Evolutionary conservation across 2,797 vertebrate species (phyloP).

Genomic region (Psittacula echo): DNA sequence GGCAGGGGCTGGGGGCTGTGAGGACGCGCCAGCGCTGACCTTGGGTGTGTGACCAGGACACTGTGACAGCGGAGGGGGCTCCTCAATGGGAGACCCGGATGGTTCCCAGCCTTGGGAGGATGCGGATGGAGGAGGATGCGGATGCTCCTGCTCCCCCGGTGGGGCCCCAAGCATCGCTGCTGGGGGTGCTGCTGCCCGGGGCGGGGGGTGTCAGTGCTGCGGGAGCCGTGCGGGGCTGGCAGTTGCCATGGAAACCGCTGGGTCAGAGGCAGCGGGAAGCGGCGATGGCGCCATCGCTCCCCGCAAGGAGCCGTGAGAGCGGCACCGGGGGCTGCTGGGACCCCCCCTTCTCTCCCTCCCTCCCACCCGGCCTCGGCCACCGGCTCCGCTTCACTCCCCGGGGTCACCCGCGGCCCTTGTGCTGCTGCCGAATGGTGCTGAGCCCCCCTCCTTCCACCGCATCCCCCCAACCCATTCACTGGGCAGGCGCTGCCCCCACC

Average conservation of each 20-base stretch:
- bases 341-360: no score
- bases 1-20: neutral
- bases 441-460: neutral
- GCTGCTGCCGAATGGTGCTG: rapidly evolving
- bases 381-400: neutral
- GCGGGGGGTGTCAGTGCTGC: neutral
- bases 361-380: neutral
- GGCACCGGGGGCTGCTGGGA: neutral
- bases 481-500: neutral
- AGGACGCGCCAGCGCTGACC: neutral
- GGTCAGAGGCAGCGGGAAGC: constrained; percentile 11
- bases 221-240: neutral
- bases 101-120: neutral
- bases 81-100: neutral
- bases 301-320: neutral
- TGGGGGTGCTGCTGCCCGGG: no score
- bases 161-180: neutral
- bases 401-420: rapidly evolving
- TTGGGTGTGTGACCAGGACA: neutral
- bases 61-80: neutral
- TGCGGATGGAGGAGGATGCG: neutral
- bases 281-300: constrained; percentile 25
- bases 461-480: rapidly evolving
- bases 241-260: constrained; percentile 36
- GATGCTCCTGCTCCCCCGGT: neutral